These are phyloP conservation scores for Xestia xanthographa DNA, from an alignment of 2,888 invertebrate species.

Conservation along the genomic window DNA sequence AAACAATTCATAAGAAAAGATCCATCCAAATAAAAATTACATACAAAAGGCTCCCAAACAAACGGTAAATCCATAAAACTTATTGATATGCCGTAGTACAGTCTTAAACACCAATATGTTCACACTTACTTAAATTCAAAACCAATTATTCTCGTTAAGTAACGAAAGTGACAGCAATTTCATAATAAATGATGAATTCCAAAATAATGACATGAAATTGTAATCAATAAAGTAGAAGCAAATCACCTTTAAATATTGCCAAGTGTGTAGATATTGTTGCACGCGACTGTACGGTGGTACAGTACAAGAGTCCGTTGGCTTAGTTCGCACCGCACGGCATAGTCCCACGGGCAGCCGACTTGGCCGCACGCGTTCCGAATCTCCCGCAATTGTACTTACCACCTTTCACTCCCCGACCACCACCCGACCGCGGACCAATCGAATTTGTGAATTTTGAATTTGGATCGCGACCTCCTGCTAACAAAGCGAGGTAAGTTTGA, in stretches of 20 bases:
- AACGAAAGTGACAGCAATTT: neutral
- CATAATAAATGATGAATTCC: neutral
- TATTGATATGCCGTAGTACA: slow-evolving; percentile 63
- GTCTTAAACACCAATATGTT: neutral
- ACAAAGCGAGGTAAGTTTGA: slow-evolving; percentile 67
- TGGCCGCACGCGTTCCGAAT: slow-evolving; percentile 74
- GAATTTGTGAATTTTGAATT: slow-evolving; percentile 73
- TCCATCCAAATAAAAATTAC: slow-evolving; percentile 39
- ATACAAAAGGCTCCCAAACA: slow-evolving; percentile 51
- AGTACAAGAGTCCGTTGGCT: slow-evolving; percentile 55
- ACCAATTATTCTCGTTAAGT: neutral
- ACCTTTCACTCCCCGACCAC: slow-evolving; percentile 62
- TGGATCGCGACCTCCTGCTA: slow-evolving; percentile 59
- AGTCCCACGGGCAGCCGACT: slow-evolving; percentile 75
- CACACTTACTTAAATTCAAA: neutral
- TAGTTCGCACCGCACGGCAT: slow-evolving; percentile 69
- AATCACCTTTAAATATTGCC: neutral
- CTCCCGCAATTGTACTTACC: slow-evolving; percentile 52
- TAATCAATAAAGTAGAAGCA: neutral
- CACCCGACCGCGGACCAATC: slow-evolving; percentile 65
- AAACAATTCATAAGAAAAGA: slow-evolving; percentile 11
- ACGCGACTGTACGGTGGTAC: slow-evolving; percentile 35
- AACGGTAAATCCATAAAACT: slow-evolving; percentile 63
- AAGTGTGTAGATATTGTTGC: neutral
- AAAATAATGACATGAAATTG: neutral